phyloP scores from a whole-genome alignment of 2,113 vertebrate species.

The Myodes glareolus region DNA sequence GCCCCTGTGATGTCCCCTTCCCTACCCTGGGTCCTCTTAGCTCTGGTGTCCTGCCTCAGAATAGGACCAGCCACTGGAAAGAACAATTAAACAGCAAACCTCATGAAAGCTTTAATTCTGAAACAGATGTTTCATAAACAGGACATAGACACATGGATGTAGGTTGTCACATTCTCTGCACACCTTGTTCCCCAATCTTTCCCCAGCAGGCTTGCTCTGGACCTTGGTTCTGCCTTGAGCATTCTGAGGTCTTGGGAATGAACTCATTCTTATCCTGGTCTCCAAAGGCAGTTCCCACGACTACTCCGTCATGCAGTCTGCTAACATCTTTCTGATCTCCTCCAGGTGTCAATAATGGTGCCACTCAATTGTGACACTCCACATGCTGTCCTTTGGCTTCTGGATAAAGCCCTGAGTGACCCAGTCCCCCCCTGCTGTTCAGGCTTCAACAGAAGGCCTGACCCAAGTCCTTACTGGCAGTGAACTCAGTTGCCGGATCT shows the following conservation, averaged over 20 bases:
- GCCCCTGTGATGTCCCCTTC: too few species aligned
- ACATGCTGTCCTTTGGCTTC: background rate
- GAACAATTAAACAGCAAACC: background rate
- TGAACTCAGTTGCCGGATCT: rapidly evolving
- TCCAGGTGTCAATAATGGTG: background rate
- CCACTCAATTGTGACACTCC: rapidly evolving
- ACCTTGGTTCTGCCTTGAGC: background rate
- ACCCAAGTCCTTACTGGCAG: too few species aligned
- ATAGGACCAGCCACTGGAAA: too few species aligned
- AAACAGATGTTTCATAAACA: background rate
- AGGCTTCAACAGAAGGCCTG: background rate
- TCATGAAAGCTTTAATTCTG: background rate
- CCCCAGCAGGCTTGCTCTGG: background rate
- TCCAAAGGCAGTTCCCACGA: background rate
- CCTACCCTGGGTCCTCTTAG: too few species aligned
- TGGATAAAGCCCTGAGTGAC: background rate
- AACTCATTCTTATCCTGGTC: background rate
- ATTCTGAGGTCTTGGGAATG: rapidly evolving
- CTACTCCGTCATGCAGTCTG: rapidly evolving
- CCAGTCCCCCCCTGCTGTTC: too few species aligned
- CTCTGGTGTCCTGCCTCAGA: background rate
- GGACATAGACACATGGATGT: rapidly evolving
- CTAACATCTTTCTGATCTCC: too few species aligned
- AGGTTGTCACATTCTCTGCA: too few species aligned
- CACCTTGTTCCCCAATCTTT: background rate